Conservation (phyloP, 2,113 vertebrate genomes). For the Etia nguti region DNA sequence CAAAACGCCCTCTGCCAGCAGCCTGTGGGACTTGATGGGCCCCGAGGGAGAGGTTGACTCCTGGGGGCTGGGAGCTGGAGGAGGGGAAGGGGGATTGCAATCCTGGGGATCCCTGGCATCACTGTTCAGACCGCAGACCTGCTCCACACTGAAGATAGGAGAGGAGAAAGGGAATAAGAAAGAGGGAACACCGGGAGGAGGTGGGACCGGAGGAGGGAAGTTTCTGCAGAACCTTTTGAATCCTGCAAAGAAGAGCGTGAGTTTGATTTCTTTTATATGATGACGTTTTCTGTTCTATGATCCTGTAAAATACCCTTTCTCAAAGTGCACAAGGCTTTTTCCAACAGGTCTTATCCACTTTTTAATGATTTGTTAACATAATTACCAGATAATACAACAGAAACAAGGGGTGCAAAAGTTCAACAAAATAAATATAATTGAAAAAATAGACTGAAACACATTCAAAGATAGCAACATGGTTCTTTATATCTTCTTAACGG, state of each 20-base stretch:
- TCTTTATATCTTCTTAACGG: no score
- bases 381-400: no score
- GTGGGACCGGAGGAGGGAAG: conserved; percentile 64
- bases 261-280: conserved; percentile 5
- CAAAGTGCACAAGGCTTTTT: not conserved
- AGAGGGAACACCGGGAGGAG: conserved; percentile 35
- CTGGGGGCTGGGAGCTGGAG: conserved; percentile 60
- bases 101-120: conserved; percentile 77
- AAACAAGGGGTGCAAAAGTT: no score
- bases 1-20: conserved; percentile 49
- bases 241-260: conserved; percentile 74
- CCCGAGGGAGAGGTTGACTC: conserved; percentile 64
- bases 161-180: conserved; percentile 68
- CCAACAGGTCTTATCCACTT: not conserved
- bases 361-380: not conserved
- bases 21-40: conserved; percentile 69
- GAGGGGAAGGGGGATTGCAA: conserved; percentile 65
- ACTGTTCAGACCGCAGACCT: conserved; percentile 73
- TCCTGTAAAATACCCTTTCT: not conserved
- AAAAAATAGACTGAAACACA: no score
- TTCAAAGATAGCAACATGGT: no score
- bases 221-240: conserved; percentile 76
- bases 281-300: not conserved
- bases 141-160: conserved; percentile 74
- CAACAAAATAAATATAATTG: no score